phyloP scores from a whole-genome alignment of 2,888 invertebrate species.

The Hirtodrosophila alboralis region DNA sequence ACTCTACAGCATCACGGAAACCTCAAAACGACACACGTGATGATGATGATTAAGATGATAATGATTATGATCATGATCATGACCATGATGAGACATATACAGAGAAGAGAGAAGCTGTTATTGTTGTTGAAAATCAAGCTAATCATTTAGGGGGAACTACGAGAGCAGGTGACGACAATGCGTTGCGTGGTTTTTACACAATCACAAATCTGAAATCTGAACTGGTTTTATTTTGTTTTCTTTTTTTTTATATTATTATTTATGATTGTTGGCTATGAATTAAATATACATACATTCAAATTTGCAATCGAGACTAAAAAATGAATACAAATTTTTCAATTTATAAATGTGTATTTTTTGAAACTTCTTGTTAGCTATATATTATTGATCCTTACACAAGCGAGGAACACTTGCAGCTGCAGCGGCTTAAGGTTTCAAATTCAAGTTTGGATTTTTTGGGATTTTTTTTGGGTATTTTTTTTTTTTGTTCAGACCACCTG shows the following conservation, averaged over 20 bases:
- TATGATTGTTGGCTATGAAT: slow-evolving; percentile 9
- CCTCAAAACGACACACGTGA: slow-evolving; percentile 4
- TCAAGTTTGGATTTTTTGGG: background rate
- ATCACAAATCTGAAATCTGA: slow-evolving; percentile 32
- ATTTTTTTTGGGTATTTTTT: background rate
- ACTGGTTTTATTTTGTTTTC: slow-evolving; percentile 40
- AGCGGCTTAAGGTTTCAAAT: slow-evolving; percentile 10
- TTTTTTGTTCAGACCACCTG: slow-evolving; percentile 25
- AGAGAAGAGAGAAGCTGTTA: slow-evolving; percentile 19
- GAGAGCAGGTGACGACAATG: slow-evolving; percentile 52
- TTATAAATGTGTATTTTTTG: no score
- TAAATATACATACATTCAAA: slow-evolving; percentile 19
- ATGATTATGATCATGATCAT: slow-evolving; percentile 2
- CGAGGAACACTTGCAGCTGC: slow-evolving; percentile 16
- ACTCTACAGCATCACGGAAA: slow-evolving; percentile 16
- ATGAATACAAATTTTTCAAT: no score
- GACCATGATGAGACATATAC: slow-evolving; percentile 17
- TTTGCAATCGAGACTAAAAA: no score
- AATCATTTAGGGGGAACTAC: slow-evolving; percentile 49
- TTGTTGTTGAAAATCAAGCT: no score
- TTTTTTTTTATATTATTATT: slow-evolving; percentile 2
- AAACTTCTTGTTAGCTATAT: slow-evolving; percentile 5
- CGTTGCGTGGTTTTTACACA: slow-evolving; percentile 57
- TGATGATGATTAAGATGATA: slow-evolving; percentile 6
- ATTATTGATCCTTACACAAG: slow-evolving; percentile 43